A percentile compares a stretch with the other conserved stretches of the same genome.
phyloP scores from a whole-genome alignment of 1,140 invertebrate genomes.

The Drosophila kurseongensis region DNA sequence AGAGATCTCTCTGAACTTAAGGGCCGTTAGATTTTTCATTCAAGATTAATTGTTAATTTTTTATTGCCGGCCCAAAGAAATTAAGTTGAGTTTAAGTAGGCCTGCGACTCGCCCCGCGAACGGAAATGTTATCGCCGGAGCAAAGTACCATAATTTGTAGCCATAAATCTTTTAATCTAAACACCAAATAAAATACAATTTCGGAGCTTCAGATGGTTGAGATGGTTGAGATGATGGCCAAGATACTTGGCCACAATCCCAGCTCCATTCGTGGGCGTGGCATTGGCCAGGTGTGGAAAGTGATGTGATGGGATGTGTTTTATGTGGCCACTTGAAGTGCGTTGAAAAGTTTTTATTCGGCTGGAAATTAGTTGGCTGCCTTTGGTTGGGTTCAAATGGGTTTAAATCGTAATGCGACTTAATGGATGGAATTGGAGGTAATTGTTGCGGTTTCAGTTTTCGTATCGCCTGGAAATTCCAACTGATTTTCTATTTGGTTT shows the following conservation, averaged over 20 bases:
- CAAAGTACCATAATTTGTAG: conserved; percentile 82
- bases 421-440: conserved; percentile 3
- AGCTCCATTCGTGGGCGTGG: conserved; percentile 9
- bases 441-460: conserved; percentile 1
- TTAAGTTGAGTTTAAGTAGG: conserved; percentile 81
- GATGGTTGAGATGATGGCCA: conserved; percentile 29
- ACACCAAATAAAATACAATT: conserved; percentile 80
- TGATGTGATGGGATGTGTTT: conserved; percentile 17
- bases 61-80: conserved; percentile 60
- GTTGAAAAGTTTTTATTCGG: conserved; percentile 16
- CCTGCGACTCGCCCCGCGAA: conserved; percentile 24
- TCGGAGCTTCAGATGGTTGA: conserved; percentile 25
- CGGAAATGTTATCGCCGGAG: conserved; percentile 78
- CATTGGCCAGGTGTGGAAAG: conserved; percentile 40
- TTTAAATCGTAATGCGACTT: not conserved
- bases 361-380: conserved; percentile 11
- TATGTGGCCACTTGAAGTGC: conserved; percentile 10
- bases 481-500: not conserved
- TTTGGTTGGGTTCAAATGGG: conserved; percentile 9
- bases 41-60: conserved; percentile 80
- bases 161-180: conserved; percentile 81
- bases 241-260: conserved; percentile 24
- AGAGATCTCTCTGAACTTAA: conserved; percentile 18
- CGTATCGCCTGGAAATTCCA: not conserved
- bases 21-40: conserved; percentile 76